Conservation (phyloP, 2,113 vertebrate genomes). For the Rhombomys opimus region DNA sequence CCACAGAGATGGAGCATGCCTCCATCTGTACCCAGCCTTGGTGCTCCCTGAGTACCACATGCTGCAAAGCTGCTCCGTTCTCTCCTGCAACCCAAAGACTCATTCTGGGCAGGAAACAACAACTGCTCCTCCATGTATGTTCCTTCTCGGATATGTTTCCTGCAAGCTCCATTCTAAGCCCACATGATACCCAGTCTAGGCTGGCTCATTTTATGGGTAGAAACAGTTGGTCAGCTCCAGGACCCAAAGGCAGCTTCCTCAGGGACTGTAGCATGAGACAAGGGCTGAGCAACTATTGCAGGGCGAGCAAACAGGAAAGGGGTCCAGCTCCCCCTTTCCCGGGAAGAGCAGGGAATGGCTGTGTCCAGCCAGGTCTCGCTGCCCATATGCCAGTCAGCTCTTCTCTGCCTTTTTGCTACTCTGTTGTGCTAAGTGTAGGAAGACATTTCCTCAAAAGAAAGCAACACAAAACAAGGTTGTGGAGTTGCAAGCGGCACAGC, state of each 20-base stretch:
- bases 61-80: neutral
- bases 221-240: neutral
- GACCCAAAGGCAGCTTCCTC: too few species aligned
- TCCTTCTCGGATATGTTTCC: fast-evolving
- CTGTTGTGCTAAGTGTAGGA: neutral
- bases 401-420: conserved; percentile 83
- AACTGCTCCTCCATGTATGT: fast-evolving
- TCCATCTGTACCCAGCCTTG: neutral
- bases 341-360: conserved; percentile 86
- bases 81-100: fast-evolving
- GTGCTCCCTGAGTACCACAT: neutral
- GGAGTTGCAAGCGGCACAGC: too few species aligned
- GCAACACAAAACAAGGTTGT: neutral
- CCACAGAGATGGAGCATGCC: fast-evolving
- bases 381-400: conserved; percentile 94
- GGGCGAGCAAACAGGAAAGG: neutral
- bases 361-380: conserved; percentile 90
- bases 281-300: fast-evolving
- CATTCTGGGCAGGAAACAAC: too few species aligned
- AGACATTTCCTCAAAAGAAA: neutral
- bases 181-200: too few species aligned
- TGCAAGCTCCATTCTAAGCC: fast-evolving
- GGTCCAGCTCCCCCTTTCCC: conserved; percentile 34
- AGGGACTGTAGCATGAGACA: fast-evolving
- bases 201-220: neutral